phyloP scores from a whole-genome alignment of 2,888 invertebrate species.

The Netelia fuscicornis region DNA sequence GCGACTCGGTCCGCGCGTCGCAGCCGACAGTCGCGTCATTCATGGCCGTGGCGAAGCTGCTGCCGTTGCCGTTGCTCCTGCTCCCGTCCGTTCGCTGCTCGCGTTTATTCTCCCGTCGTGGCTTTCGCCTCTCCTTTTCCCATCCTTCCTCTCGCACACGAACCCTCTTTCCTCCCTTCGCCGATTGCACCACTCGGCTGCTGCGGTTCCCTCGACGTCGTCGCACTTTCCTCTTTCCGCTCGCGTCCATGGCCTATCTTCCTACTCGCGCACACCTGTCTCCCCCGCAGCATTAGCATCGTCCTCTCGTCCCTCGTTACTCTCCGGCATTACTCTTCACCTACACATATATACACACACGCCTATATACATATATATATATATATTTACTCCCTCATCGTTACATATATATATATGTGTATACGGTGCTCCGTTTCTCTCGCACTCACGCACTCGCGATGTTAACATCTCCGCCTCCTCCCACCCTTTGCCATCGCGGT shows the following conservation, averaged over 20 bases:
- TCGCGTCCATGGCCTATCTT: slow-evolving; percentile 43
- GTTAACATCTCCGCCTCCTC: slow-evolving; percentile 75
- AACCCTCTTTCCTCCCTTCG: slow-evolving; percentile 40
- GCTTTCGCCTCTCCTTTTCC: slow-evolving; percentile 61
- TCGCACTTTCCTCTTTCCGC: slow-evolving; percentile 38
- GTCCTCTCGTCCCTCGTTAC: slow-evolving; percentile 55
- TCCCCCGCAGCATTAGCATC: slow-evolving; percentile 69
- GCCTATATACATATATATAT: background rate
- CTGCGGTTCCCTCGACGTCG: slow-evolving; percentile 42
- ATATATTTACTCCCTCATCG: background rate
- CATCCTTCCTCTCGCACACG: slow-evolving; percentile 32
- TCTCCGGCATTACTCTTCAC: slow-evolving; percentile 19
- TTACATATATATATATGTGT: background rate
- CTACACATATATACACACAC: background rate
- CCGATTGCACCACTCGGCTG: slow-evolving; percentile 44
- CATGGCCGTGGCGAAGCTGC: slow-evolving; percentile 83
- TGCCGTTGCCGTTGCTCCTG: slow-evolving; percentile 72
- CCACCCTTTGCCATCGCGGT: slow-evolving; percentile 82
- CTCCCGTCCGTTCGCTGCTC: slow-evolving; percentile 64
- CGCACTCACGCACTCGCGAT: slow-evolving; percentile 39
- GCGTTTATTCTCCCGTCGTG: slow-evolving; percentile 28
- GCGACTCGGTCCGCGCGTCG: slow-evolving; percentile 82
- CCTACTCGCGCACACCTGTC: slow-evolving; percentile 74
- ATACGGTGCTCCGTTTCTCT: slow-evolving; percentile 32
- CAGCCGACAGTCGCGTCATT: slow-evolving; percentile 79